These are phyloP conservation scores for Heliopora coerulea DNA, from an alignment of 92 coral and sea anemone species.

Conservation along the genomic window DNA sequence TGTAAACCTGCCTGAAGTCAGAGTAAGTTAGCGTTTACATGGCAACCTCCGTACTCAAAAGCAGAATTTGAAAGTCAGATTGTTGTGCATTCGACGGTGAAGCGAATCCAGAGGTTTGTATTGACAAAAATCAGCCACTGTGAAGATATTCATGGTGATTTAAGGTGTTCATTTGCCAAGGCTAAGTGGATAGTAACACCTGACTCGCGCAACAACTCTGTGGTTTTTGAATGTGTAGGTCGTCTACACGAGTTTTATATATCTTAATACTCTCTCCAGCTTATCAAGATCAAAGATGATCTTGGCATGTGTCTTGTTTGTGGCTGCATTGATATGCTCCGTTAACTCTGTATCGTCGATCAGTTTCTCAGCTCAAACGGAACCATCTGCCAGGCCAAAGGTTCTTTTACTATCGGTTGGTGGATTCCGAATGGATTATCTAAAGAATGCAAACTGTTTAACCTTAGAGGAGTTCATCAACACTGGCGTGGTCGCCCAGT, in stretches of 20 bases:
- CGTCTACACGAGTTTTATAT: too few species aligned
- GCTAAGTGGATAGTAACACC: too few species aligned
- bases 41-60: too few species aligned
- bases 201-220: too few species aligned
- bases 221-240: too few species aligned
- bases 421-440: slow-evolving; percentile 80
- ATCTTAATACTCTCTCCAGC: not conserved
- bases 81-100: too few species aligned
- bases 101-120: not conserved
- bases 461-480: slow-evolving; percentile 60
- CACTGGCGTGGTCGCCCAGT: slow-evolving; percentile 67
- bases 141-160: too few species aligned
- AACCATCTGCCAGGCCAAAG: slow-evolving; percentile 33
- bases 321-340: not conserved
- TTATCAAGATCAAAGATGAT: not conserved
- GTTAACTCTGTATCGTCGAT: not conserved
- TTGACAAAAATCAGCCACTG: not conserved
- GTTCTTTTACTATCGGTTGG: slow-evolving; percentile 78
- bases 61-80: too few species aligned
- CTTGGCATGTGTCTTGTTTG: not conserved
- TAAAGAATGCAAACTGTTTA: slow-evolving; percentile 62
- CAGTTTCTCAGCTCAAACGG: not conserved
- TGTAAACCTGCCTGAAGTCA: too few species aligned
- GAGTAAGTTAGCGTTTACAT: too few species aligned
- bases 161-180: too few species aligned